phyloP scores from a whole-genome alignment of 2,888 invertebrate genomes.

The Cynaeus angustus region DNA sequence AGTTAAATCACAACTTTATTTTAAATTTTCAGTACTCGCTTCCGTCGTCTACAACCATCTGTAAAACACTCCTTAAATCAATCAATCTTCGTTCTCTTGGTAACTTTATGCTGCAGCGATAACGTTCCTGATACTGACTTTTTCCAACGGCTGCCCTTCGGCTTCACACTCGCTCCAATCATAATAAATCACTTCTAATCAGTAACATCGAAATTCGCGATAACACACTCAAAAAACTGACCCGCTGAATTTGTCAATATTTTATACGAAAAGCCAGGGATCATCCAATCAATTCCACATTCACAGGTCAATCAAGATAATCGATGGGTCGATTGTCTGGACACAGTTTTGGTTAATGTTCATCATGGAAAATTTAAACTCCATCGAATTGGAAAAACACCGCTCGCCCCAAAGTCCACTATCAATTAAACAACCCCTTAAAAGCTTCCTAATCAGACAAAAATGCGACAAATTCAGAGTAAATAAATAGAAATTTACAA shows the following conservation, averaged over 20 bases:
- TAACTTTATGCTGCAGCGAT: constrained; percentile 40
- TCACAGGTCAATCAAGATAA: constrained; percentile 35
- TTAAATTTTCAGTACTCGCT: constrained; percentile 21
- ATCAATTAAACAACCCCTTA: neutral
- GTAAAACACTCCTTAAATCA: constrained; percentile 44
- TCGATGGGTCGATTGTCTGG: constrained; percentile 8
- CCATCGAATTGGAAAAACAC: constrained; percentile 1
- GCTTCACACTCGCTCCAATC: constrained; percentile 15
- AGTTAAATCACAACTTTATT: constrained; percentile 41
- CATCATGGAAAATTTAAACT: no score
- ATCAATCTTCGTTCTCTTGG: constrained; percentile 44
- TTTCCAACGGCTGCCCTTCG: constrained; percentile 24
- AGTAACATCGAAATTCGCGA: constrained; percentile 27
- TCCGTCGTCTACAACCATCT: constrained; percentile 24
- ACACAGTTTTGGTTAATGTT: constrained; percentile 10
- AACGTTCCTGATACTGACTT: constrained; percentile 34
- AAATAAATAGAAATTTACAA: constrained; percentile 28
- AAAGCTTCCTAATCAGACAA: constrained; percentile 7
- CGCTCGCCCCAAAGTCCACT: neutral
- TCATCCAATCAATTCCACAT: constrained; percentile 9
- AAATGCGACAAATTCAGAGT: constrained; percentile 1
- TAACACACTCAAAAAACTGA: constrained; percentile 17
- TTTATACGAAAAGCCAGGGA: neutral
- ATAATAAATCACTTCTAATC: constrained; percentile 42
- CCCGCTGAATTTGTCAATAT: constrained; percentile 9